These are phyloP conservation scores for Goniozus legneri DNA, from an alignment of 1,140 invertebrate species.

Conservation along the genomic window DNA sequence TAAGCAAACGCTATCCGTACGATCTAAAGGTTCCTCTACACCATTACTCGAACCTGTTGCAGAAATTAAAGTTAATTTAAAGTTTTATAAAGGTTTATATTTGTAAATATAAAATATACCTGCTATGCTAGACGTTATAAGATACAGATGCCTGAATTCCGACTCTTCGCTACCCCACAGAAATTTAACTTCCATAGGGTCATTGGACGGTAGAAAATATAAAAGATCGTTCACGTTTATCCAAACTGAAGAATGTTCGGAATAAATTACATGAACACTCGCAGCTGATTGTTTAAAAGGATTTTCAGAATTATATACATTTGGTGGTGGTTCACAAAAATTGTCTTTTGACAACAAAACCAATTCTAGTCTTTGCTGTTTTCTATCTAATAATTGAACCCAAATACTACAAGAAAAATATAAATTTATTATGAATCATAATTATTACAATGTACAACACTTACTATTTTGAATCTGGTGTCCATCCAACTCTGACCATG, in stretches of 20 bases:
- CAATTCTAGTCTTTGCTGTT: constrained; percentile 78
- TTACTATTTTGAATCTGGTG: constrained; percentile 82
- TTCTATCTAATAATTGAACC: constrained; percentile 81
- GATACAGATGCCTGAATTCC: constrained; percentile 88
- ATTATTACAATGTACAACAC: constrained; percentile 47
- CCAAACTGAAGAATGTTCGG: constrained; percentile 76
- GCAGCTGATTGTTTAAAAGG: constrained; percentile 54
- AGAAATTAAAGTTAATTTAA: constrained; percentile 16
- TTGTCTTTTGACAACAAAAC: constrained; percentile 70
- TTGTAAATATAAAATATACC: constrained; percentile 23
- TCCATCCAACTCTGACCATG: constrained; percentile 90
- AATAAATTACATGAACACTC: constrained; percentile 65
- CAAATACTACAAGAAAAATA: constrained; percentile 69
- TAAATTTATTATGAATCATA: neutral
- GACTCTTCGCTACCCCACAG: constrained; percentile 91
- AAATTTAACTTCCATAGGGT: constrained; percentile 63
- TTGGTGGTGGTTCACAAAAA: constrained; percentile 65
- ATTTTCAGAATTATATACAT: constrained; percentile 55
- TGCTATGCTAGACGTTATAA: constrained; percentile 62
- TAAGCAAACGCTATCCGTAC: constrained; percentile 54
- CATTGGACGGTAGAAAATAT: constrained; percentile 71
- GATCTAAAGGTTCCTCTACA: constrained; percentile 51
- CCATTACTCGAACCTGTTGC: constrained; percentile 53
- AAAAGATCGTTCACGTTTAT: constrained; percentile 90
- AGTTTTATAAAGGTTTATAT: constrained; percentile 3